Evolutionary conservation across 1,140 invertebrate genomes (phyloP).

Genomic region (Phortica variegata): DNA sequence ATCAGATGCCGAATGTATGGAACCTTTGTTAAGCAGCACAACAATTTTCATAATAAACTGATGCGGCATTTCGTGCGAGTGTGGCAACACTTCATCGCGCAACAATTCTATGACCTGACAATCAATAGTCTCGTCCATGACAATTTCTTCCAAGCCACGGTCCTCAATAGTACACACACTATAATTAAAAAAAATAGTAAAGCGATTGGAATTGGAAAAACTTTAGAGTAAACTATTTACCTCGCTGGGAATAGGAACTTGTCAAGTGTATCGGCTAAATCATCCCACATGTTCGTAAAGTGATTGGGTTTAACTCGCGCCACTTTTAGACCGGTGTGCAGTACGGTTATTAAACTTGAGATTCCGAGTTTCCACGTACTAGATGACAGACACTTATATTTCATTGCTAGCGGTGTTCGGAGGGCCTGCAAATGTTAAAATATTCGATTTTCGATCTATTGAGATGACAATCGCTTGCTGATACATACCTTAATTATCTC

Average conservation of each 20-base stretch:
- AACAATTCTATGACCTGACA: conserved; percentile 86
- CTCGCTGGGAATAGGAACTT: conserved; percentile 86
- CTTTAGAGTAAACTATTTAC: too few species aligned
- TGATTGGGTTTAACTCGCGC: conserved; percentile 75
- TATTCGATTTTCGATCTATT: neutral
- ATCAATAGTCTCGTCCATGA: conserved; percentile 80
- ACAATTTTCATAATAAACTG: conserved; percentile 87
- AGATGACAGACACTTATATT: conserved; percentile 80
- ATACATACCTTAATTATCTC: conserved; percentile 65
- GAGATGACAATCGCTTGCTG: neutral
- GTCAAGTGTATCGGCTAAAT: conserved; percentile 82
- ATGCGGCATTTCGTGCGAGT: conserved; percentile 75
- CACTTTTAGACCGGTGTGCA: conserved; percentile 82
- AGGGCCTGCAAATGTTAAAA: conserved; percentile 58
- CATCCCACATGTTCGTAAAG: conserved; percentile 78
- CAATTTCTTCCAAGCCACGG: conserved; percentile 77
- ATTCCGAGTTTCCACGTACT: conserved; percentile 86
- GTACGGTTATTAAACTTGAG: conserved; percentile 74
- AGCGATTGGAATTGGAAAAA: too few species aligned
- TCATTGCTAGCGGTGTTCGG: conserved; percentile 74
- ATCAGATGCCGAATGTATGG: conserved; percentile 85
- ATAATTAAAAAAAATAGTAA: conserved; percentile 3
- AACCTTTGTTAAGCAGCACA: conserved; percentile 88
- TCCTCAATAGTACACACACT: conserved; percentile 61
- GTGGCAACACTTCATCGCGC: conserved; percentile 81